A percentile compares a stretch with the other conserved stretches of the same genome.
Evolutionary conservation across 2,797 vertebrate species (phyloP).

Genomic region (Acanthiza pusilla): DNA sequence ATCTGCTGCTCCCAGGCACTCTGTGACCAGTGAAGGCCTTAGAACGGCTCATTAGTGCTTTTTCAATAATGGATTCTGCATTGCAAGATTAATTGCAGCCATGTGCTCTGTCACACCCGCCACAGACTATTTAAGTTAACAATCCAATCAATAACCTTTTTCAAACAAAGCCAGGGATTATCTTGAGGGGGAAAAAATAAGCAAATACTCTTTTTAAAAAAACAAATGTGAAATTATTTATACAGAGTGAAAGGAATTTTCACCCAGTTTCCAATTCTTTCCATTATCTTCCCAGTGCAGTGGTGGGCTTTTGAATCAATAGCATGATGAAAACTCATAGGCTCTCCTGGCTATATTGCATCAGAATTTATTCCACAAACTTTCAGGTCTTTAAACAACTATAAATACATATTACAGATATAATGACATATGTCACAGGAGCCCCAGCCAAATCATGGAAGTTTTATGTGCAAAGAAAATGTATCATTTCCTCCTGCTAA

Average conservation of each 20-base stretch:
- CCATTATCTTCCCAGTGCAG: not conserved
- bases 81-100: slow-evolving; percentile 65
- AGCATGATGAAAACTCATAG: not conserved
- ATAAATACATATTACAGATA: not conserved
- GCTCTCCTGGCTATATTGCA: not conserved
- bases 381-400: not conserved
- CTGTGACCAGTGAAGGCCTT: slow-evolving; percentile 62
- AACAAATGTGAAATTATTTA: slow-evolving; percentile 33
- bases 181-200: not conserved
- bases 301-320: slow-evolving; percentile 21
- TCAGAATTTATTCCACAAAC: slow-evolving; percentile 23
- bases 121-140: slow-evolving; percentile 66
- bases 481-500: not conserved
- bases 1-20: slow-evolving; percentile 55
- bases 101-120: slow-evolving; percentile 58
- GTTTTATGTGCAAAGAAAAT: not conserved
- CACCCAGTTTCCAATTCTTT: not conserved
- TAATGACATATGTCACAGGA: not conserved
- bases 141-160: slow-evolving; percentile 66
- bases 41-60: slow-evolving; percentile 66
- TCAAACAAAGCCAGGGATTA: slow-evolving; percentile 53
- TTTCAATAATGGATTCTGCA: slow-evolving; percentile 68
- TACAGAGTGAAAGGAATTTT: not conserved
- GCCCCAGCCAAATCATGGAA: not conserved
- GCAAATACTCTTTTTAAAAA: not conserved